phyloP scores from a whole-genome alignment of 2,113 vertebrate species.

The Danio rerio region GRCz12tu NC_133176.1:23768001-23768500 shows the following conservation, averaged over 20 bases:
- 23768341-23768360: background rate
- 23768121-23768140: background rate
- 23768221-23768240: background rate
- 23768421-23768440: background rate
- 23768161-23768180: background rate
- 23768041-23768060: too few species aligned
- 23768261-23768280: background rate
- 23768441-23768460: background rate
- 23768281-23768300: background rate
- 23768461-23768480: background rate
- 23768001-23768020: too few species aligned
- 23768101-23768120: too few species aligned
- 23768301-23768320: background rate
- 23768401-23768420: background rate
- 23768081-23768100: too few species aligned
- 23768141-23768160: background rate
- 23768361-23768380: background rate
- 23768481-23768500: background rate
- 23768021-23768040: too few species aligned
- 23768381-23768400: background rate
- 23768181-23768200: background rate
- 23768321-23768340: background rate
- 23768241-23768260: background rate
- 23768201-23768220: background rate
- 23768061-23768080: too few species aligned